Conservation (phyloP, 2,888 invertebrate genomes). For the Atethmia centrago region DNA sequence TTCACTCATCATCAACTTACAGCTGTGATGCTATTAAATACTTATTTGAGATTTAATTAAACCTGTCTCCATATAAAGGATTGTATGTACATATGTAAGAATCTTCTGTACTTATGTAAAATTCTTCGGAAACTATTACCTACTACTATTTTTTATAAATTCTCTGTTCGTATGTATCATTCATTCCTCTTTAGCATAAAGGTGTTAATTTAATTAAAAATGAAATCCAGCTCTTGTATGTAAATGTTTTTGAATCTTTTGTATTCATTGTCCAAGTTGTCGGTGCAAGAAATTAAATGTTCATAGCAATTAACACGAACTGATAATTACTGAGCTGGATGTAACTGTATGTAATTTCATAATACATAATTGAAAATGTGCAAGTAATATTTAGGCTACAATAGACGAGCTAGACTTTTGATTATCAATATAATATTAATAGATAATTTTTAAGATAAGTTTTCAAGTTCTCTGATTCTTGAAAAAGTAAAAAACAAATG, state of each 20-base stretch:
- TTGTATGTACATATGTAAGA: neutral
- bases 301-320: slow-evolving; percentile 43
- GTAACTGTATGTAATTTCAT: slow-evolving; percentile 15
- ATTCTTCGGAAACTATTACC: neutral
- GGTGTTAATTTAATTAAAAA: slow-evolving; percentile 82
- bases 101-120: no score
- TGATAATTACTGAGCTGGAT: slow-evolving; percentile 1
- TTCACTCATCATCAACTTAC: slow-evolving; percentile 14
- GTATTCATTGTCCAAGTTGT: slow-evolving; percentile 46
- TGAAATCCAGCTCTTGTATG: slow-evolving; percentile 62
- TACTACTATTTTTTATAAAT: neutral
- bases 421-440: neutral
- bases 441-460: neutral
- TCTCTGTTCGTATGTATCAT: slow-evolving; percentile 21
- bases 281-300: slow-evolving; percentile 39
- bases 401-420: neutral
- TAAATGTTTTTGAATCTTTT: slow-evolving; percentile 51
- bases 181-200: slow-evolving; percentile 65
- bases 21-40: neutral
- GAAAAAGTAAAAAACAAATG: neutral
- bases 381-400: neutral
- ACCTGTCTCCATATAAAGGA: neutral
- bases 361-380: neutral
- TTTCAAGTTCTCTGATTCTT: neutral
- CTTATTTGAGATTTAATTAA: neutral